Percentiles rank a stretch among this genome's conserved stretches.
These are phyloP conservation scores for Sylvia atricapilla DNA, from an alignment of 2,113 vertebrate genomes.

Conservation along the genomic window DNA sequence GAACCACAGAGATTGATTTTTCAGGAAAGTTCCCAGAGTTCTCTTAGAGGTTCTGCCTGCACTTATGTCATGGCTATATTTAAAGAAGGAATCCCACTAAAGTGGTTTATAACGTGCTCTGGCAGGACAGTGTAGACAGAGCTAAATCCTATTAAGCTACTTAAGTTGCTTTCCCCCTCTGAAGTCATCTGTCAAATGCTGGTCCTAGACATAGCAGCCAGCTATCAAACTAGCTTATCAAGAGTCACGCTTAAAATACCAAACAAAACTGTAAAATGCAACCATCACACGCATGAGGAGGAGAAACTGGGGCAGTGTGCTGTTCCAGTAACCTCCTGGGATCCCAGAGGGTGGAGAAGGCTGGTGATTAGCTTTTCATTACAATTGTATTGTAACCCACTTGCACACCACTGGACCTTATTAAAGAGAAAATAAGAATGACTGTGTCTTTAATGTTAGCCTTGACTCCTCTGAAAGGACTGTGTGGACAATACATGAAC, in stretches of 20 bases:
- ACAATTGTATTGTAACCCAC: not conserved
- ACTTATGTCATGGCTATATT: slow-evolving; percentile 28
- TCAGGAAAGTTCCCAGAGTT: slow-evolving; percentile 8
- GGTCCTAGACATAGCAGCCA: not conserved
- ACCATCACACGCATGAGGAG: not conserved
- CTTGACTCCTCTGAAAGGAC: not conserved
- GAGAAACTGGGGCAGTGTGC: slow-evolving; percentile 33
- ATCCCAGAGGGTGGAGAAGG: not conserved
- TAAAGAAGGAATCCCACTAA: slow-evolving; percentile 47
- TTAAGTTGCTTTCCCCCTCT: slow-evolving; percentile 45
- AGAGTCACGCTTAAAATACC: slow-evolving; percentile 7
- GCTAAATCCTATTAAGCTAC: slow-evolving; percentile 56
- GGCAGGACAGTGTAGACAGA: slow-evolving; percentile 25
- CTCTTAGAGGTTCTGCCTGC: not conserved
- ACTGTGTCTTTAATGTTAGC: not conserved
- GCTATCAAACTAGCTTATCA: slow-evolving; percentile 2
- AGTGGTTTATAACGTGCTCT: slow-evolving; percentile 25
- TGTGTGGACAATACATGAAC: not conserved
- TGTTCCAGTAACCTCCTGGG: slow-evolving; percentile 38
- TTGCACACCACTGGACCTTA: not conserved
- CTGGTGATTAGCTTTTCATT: slow-evolving; percentile 20
- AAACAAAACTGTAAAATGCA: not conserved
- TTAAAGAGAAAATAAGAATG: not conserved
- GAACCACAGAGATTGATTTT: slow-evolving; percentile 25
- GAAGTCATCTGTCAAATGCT: slow-evolving; percentile 35